phyloP scores from a whole-genome alignment of 2,888 invertebrate genomes.

The Linnaemya vulpina region DNA sequence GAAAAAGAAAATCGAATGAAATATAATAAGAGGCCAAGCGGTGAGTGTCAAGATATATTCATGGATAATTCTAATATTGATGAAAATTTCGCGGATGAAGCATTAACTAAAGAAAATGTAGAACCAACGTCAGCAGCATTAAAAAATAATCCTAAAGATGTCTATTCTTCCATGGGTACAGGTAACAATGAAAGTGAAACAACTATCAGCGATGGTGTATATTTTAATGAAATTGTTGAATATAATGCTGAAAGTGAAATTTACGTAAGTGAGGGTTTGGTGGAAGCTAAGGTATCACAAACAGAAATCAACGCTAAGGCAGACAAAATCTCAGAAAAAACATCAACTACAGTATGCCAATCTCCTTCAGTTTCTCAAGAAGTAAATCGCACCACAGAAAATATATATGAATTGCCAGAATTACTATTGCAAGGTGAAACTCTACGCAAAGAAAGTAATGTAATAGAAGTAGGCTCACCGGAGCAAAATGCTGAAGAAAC shows the following conservation, averaged over 20 bases:
- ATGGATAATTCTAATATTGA: constrained; percentile 53
- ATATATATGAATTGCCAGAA: neutral
- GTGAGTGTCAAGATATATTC: constrained; percentile 43
- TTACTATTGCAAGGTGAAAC: neutral
- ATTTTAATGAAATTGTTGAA: neutral
- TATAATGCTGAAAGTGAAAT: neutral
- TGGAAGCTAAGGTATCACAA: neutral
- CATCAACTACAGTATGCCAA: neutral
- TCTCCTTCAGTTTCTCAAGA: neutral
- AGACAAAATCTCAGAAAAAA: neutral
- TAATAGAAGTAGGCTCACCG: neutral
- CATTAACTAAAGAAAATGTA: constrained; percentile 17
- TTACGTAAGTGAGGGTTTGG: neutral
- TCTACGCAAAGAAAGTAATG: neutral
- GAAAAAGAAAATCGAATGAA: neutral
- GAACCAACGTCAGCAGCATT: neutral
- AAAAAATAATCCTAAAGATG: neutral
- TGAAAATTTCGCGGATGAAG: constrained; percentile 25
- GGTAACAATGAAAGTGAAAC: neutral
- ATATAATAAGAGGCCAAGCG: neutral
- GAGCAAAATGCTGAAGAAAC: neutral
- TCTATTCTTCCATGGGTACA: neutral
- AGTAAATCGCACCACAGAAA: neutral
- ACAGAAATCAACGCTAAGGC: neutral
- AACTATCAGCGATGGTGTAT: neutral